Percentiles rank a stretch among this genome's conserved stretches.
Evolutionary conservation across 2,888 invertebrate species (phyloP).

Genomic region (Troilus luridus): DNA sequence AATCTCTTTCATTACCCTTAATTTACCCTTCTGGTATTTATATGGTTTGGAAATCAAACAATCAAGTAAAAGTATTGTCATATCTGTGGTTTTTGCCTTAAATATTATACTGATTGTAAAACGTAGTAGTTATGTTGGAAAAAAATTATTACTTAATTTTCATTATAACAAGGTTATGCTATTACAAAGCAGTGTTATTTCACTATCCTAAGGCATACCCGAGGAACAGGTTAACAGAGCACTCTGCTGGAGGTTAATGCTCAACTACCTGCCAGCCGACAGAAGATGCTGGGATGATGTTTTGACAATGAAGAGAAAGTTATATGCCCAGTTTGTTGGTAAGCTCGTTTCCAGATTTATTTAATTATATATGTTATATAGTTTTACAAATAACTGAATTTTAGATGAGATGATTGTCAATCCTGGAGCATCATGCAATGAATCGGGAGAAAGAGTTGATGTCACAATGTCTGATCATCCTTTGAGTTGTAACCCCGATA

Average conservation of each 20-base stretch:
- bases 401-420: conserved; percentile 89
- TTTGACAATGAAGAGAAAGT: conserved; percentile 81
- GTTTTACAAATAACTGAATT: conserved; percentile 42
- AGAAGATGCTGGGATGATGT: conserved; percentile 79
- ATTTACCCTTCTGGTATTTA: too few species aligned
- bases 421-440: conserved; percentile 77
- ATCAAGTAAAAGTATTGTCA: too few species aligned
- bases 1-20: too few species aligned
- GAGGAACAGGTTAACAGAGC: conserved; percentile 88
- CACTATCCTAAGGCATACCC: conserved; percentile 79
- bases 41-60: too few species aligned
- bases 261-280: conserved; percentile 86
- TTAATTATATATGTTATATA: background rate
- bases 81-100: too few species aligned
- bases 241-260: conserved; percentile 88
- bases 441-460: conserved; percentile 72
- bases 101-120: too few species aligned
- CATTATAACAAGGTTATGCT: background rate
- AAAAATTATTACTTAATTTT: too few species aligned
- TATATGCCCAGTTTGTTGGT: conserved; percentile 88
- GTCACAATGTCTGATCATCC: conserved; percentile 86
- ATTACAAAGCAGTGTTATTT: background rate
- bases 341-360: conserved; percentile 65
- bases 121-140: too few species aligned
- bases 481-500: conserved; percentile 93